Evolutionary conservation across 35 echinoderm and acorn worm species (phyloP).

Genomic region (Acanthaster planci): DNA sequence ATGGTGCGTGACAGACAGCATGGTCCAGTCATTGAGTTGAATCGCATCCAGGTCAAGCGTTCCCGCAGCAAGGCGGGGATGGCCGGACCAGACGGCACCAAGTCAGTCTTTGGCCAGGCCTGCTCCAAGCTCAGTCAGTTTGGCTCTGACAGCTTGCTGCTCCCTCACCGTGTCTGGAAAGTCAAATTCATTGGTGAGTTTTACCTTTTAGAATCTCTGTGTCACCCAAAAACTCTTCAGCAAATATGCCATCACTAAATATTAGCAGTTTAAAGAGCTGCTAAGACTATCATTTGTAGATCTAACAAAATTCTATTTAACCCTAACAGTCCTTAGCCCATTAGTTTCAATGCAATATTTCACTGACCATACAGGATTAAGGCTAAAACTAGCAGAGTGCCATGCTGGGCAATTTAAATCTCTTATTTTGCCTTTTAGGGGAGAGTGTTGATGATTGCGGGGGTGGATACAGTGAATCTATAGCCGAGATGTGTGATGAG

Average conservation of each 20-base stretch:
- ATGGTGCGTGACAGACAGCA: constrained; percentile 91
- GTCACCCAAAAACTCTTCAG: no score
- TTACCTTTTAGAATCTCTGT: no score
- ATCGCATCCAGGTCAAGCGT: constrained; percentile 96
- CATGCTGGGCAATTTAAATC: neutral
- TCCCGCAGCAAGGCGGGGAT: constrained; percentile 96
- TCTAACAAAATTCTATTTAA: no score
- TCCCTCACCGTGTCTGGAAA: constrained; percentile 98
- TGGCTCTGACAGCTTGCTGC: constrained; percentile 81
- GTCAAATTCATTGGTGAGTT: constrained; percentile 97
- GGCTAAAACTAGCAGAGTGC: no score
- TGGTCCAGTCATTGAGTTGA: constrained; percentile 88
- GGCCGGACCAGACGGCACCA: constrained; percentile 91
- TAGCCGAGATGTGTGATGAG: constrained; percentile 99
- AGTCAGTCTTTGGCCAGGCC: constrained; percentile 96
- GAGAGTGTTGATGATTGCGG: constrained; percentile 98
- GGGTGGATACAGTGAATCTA: constrained; percentile 98
- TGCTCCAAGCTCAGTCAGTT: constrained; percentile 93
- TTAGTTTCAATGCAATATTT: no score
- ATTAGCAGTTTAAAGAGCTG: no score
- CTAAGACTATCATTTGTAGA: no score
- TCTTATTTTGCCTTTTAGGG: constrained; percentile 47
- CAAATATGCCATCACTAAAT: no score
- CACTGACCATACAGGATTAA: no score
- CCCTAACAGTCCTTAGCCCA: no score